Evolutionary conservation across 2,797 vertebrate species (phyloP).

Genomic region (Vultur gryphus): DNA sequence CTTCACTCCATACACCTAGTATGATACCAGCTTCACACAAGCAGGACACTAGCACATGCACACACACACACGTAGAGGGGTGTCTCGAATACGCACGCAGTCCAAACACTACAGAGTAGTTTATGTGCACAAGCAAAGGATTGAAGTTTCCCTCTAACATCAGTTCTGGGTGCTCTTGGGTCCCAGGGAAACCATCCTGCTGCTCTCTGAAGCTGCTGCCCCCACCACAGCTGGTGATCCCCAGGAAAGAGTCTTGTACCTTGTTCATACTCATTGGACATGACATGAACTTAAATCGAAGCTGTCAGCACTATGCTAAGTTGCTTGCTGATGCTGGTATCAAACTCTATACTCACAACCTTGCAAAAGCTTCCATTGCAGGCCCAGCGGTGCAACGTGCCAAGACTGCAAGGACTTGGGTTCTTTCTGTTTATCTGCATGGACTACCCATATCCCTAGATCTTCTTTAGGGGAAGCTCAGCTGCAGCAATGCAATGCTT

Average conservation of each 20-base stretch:
- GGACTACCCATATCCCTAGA: background rate
- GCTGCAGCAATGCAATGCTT: background rate
- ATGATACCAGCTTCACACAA: background rate
- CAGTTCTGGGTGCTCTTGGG: background rate
- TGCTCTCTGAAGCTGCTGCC: background rate
- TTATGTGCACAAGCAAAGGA: background rate
- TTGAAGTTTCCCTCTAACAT: background rate
- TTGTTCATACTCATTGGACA: background rate
- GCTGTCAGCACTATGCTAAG: background rate
- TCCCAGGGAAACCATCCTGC: background rate
- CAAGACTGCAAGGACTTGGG: background rate
- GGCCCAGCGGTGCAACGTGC: fast-evolving
- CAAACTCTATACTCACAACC: background rate
- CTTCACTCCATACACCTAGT: background rate
- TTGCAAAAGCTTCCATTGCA: background rate
- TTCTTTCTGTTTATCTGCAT: background rate
- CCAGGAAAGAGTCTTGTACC: background rate
- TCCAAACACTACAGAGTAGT: background rate
- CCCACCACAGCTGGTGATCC: background rate
- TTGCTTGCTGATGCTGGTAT: background rate
- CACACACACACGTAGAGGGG: fast-evolving
- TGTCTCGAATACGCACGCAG: background rate
- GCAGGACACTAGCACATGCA: background rate
- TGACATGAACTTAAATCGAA: background rate
- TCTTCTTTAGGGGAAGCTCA: background rate